Conservation (phyloP, 2,113 vertebrate species). For the Rutilus rutilus region DNA sequence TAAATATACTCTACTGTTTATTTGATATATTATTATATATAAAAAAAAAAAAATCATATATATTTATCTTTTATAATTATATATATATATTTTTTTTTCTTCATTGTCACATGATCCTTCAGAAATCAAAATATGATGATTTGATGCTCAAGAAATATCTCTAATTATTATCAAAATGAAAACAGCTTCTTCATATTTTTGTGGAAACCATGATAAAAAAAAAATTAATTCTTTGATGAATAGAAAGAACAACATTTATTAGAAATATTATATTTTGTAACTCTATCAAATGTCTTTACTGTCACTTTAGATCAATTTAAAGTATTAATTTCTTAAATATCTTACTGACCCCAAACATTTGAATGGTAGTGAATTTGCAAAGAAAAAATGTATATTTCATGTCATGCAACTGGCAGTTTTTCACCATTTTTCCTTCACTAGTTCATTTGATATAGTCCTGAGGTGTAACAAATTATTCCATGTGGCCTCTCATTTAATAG, state of each 20-base stretch:
- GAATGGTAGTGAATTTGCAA: not conserved
- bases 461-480: not conserved
- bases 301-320: not conserved
- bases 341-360: not conserved
- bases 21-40: too few species aligned
- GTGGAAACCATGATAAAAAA: too few species aligned
- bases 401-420: not conserved
- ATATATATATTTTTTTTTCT: not conserved
- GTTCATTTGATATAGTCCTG: not conserved
- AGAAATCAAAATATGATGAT: not conserved
- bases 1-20: too few species aligned
- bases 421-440: not conserved
- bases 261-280: not conserved
- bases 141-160: not conserved
- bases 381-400: not conserved
- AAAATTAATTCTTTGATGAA: not conserved
- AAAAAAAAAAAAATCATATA: too few species aligned
- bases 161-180: not conserved
- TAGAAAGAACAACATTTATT: not conserved
- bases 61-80: not conserved
- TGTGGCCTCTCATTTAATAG: not conserved
- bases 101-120: not conserved
- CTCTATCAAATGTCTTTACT: too few species aligned
- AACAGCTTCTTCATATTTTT: not conserved
- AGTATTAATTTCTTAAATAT: not conserved